phyloP scores from a whole-genome alignment of 2,888 invertebrate species.

The Campoplex nolae region DNA sequence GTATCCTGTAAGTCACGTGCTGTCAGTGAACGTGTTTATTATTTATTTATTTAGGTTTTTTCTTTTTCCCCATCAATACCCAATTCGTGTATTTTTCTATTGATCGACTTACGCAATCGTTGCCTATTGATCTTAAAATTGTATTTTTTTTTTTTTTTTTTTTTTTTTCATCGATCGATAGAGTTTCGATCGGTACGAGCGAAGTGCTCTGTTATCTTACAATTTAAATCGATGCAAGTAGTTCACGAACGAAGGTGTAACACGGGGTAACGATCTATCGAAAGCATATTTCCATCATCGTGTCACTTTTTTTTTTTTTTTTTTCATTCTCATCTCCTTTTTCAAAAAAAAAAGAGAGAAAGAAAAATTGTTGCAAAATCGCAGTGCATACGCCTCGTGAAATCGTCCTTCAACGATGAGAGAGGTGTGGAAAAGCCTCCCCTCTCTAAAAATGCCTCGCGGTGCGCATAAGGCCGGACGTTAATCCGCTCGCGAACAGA shows the following conservation, averaged over 20 bases:
- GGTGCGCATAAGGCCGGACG: conserved; percentile 5
- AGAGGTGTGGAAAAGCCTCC: conserved; percentile 27
- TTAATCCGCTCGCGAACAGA: conserved; percentile 32
- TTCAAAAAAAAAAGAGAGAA: background rate
- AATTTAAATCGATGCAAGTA: conserved; percentile 14
- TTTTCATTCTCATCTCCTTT: background rate
- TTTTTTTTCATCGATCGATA: too few species aligned
- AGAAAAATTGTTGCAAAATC: background rate
- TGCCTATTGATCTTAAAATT: background rate
- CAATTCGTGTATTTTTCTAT: background rate
- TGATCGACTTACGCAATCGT: background rate
- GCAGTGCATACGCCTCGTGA: conserved; percentile 58
- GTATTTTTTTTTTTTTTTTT: background rate
- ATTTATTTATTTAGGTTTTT: background rate
- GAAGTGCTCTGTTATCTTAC: background rate
- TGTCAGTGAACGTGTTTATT: background rate
- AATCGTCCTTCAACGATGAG: conserved; percentile 58
- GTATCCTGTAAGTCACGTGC: conserved; percentile 37
- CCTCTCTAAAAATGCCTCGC: background rate
- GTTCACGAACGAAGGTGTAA: background rate
- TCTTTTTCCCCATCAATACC: background rate
- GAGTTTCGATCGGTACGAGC: background rate
- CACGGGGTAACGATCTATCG: background rate
- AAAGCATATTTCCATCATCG: background rate
- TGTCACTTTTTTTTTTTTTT: background rate